A percentile compares a stretch with the other conserved stretches of the same genome.
These are phyloP conservation scores for Dipodomys merriami DNA, from an alignment of 2,113 vertebrate species.

Conservation along the genomic window DNA sequence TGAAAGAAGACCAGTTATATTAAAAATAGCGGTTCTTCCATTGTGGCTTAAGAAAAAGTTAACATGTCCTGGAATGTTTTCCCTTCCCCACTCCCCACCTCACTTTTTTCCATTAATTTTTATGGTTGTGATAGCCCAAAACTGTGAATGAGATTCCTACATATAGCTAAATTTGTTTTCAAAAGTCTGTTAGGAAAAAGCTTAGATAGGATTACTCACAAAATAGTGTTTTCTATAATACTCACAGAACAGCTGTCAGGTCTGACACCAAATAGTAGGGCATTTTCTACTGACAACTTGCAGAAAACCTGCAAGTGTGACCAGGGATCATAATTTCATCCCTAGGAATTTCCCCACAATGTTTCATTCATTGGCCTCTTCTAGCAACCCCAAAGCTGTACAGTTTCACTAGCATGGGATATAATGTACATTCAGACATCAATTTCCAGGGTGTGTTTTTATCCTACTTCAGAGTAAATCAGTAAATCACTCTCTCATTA, in stretches of 20 bases:
- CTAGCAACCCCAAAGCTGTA: background rate
- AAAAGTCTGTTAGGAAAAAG: background rate
- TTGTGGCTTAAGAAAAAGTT: background rate
- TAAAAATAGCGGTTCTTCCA: background rate
- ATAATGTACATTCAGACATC: background rate
- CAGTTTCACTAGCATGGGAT: background rate
- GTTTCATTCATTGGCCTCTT: background rate
- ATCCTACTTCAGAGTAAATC: background rate
- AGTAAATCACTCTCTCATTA: background rate
- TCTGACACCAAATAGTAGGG: background rate
- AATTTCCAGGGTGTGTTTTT: background rate
- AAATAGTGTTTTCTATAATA: background rate
- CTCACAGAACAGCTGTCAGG: background rate
- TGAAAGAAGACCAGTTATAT: background rate
- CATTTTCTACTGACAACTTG: background rate
- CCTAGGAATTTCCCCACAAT: background rate
- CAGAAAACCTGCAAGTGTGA: background rate
- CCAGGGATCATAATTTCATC: background rate
- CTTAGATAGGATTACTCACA: background rate
- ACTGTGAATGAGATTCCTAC: background rate
- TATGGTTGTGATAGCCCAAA: background rate
- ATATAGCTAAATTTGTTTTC: background rate
- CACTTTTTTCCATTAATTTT: background rate
- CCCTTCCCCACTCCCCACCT: background rate
- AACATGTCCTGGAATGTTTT: background rate